A percentile compares a stretch with the other conserved stretches of the same genome.
Conservation (phyloP, 2,797 vertebrate species). For the Vireo griseus region DNA sequence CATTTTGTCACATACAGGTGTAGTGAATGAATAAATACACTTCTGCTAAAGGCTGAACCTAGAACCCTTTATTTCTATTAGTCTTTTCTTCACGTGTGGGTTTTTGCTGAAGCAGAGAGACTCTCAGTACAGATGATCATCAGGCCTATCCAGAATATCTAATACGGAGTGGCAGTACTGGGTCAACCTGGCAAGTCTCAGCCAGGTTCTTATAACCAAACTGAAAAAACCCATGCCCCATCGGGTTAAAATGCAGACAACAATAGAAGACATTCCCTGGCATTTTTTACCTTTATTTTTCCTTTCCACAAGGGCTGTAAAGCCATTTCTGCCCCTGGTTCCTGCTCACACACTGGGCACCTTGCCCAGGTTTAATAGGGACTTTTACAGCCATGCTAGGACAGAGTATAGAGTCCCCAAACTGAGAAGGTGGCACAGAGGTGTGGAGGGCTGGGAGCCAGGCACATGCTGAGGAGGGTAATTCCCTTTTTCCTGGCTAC, state of each 20-base stretch:
- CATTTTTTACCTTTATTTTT: too few species aligned
- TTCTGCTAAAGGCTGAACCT: not conserved
- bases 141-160: not conserved
- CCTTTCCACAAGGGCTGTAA: not conserved
- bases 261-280: not conserved
- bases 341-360: not conserved
- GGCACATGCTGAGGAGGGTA: accelerated
- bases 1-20: not conserved
- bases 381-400: accelerated
- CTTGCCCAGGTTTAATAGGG: not conserved
- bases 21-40: not conserved
- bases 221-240: not conserved
- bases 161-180: not conserved
- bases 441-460: not conserved
- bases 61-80: not conserved
- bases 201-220: not conserved
- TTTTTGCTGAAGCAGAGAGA: not conserved
- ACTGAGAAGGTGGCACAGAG: not conserved
- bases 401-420: not conserved
- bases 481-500: accelerated
- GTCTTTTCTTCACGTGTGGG: not conserved
- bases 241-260: not conserved
- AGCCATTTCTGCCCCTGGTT: not conserved
- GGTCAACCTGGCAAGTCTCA: not conserved
- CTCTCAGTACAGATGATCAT: not conserved